These are phyloP conservation scores for Pammene aurita DNA, from an alignment of 2,888 invertebrate genomes.

Conservation along the genomic window DNA sequence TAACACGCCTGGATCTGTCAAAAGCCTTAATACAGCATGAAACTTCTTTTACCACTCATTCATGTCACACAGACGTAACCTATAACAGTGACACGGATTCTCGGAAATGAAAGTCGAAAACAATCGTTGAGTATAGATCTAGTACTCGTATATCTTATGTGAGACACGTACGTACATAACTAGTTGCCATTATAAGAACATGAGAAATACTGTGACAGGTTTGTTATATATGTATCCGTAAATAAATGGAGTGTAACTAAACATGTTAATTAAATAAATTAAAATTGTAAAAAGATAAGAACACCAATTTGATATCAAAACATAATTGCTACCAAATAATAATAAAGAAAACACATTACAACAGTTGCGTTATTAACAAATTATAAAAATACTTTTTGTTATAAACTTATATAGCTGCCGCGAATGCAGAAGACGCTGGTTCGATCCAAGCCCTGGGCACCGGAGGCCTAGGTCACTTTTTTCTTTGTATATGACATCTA, in stretches of 20 bases:
- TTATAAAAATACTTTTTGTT: too few relatives aligned
- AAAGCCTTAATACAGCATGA: not conserved
- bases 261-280: too few relatives aligned
- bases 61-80: slow-evolving; percentile 24
- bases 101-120: slow-evolving; percentile 40
- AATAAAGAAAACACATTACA: too few relatives aligned
- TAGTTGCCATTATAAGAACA: slow-evolving; percentile 19
- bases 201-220: not conserved
- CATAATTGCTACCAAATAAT: too few relatives aligned
- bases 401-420: too few relatives aligned
- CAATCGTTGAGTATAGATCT: slow-evolving; percentile 37
- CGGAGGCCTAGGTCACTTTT: too few relatives aligned
- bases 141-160: slow-evolving; percentile 23
- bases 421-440: too few relatives aligned
- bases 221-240: not conserved
- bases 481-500: too few relatives aligned
- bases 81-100: slow-evolving; percentile 40
- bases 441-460: too few relatives aligned
- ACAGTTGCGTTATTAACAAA: too few relatives aligned
- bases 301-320: too few relatives aligned
- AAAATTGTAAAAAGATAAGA: too few relatives aligned
- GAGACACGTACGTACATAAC: slow-evolving; percentile 23
- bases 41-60: slow-evolving; percentile 1
- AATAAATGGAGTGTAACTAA: not conserved
- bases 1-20: not conserved